Evolutionary conservation across 92 coral and sea anemone genomes (phyloP), one percentile per base, ranked within the genome.

Genomic region (Bergia puertoricense): DNA sequence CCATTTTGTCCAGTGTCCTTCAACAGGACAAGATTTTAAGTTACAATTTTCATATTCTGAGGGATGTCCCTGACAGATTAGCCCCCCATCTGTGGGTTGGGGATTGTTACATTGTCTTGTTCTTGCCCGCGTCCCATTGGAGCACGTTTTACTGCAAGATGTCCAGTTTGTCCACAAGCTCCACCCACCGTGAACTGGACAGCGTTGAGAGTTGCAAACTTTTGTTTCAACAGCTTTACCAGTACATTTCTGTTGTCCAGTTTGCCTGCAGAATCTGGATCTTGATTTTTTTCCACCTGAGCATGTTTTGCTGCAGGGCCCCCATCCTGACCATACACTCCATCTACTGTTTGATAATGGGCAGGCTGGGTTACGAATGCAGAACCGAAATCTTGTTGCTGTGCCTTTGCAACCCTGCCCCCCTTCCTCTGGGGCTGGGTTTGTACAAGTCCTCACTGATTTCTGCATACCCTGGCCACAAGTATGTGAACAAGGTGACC

Each of bases 1-100:
- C 98, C 98, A 96, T 8, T 89, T 10, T 41, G 95, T 82, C 98
- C 98, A 96, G 65, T 86, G 88, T 13, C 98, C 98, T 71, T 93
- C 76, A 6, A 94, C 82, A 4, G 98, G 98, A 75, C 98, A 96
- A 51, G 91, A 89, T 18, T 85, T 79, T 45, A 76, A 37, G 73
- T 42, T 68, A 44, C 98, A 96, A 44, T 76, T 48, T 46, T 87
- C 87, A 65, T 42, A 14, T 36, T 95, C 97, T 44, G 93, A 92
- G 16, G 87, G 85, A 78, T 86, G 88, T 13, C 98, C 99, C 51
- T 85, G 83, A 85, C 99, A 96, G 84, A 74, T 37, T 36, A 88
- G 88, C 10, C 96, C 94, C 65, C 96, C 96, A 82, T 91, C 79
- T 54, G 85, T 57, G 38, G 95, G 92, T 36, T 67, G 41, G 39